Evolutionary conservation across 2,888 invertebrate genomes (phyloP).

Genomic region (Meloe dianella): DNA sequence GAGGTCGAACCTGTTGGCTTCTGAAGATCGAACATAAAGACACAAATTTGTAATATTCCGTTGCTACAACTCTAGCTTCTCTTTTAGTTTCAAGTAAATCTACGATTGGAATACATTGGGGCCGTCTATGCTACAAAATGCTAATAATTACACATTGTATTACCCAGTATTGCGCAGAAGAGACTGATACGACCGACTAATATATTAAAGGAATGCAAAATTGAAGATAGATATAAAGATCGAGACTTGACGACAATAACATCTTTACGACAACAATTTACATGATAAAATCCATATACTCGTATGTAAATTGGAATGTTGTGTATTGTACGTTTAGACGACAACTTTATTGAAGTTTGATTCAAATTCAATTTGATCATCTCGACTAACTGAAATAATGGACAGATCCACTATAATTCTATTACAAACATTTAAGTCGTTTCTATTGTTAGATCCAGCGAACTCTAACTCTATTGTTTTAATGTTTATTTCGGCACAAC

Average conservation of each 20-base stretch:
- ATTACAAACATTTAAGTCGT: conserved; percentile 48
- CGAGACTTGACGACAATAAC: neutral
- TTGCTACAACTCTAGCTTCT: no score
- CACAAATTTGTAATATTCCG: no score
- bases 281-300: conserved; percentile 11
- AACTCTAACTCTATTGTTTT: conserved; percentile 48
- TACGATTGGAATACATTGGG: no score
- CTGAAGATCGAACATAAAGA: no score
- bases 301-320: conserved; percentile 18
- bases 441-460: conserved; percentile 41
- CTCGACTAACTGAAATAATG: conserved; percentile 30
- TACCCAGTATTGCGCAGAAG: no score
- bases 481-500: conserved; percentile 49
- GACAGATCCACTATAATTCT: conserved; percentile 41
- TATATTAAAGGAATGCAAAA: no score
- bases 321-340: conserved; percentile 25
- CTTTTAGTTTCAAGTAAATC: no score
- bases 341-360: conserved; percentile 37
- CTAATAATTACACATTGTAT: no score
- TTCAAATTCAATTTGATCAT: conserved; percentile 34
- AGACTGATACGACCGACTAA: no score
- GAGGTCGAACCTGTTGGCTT: no score
- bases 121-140: no score
- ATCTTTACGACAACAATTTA: neutral
- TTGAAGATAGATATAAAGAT: neutral